phyloP scores from a whole-genome alignment of 1,140 invertebrate species.

The Choristoneura fumiferana region DNA sequence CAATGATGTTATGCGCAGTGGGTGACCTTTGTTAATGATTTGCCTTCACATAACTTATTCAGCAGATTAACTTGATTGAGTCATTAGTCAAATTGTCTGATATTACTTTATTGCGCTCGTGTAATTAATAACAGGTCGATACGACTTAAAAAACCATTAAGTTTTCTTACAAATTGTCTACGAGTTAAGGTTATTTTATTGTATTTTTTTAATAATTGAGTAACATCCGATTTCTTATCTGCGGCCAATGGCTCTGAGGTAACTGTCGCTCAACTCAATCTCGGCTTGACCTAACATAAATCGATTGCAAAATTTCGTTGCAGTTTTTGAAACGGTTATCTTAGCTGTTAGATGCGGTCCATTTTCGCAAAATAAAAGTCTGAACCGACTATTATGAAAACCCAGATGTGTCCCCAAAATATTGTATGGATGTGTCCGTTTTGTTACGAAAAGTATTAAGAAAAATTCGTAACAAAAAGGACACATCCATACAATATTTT shows the following conservation, averaged over 20 bases:
- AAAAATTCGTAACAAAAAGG: no score
- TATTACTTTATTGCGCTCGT: slow-evolving; percentile 12
- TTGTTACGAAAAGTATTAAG: no score
- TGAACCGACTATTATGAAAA: not conserved
- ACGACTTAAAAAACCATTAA: slow-evolving; percentile 4
- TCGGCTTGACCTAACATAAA: slow-evolving; percentile 32
- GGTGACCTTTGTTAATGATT: slow-evolving; percentile 24
- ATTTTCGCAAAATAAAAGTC: slow-evolving; percentile 11
- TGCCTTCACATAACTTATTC: slow-evolving; percentile 26
- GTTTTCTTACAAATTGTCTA: slow-evolving; percentile 7
- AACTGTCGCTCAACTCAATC: slow-evolving; percentile 25
- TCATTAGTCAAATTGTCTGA: slow-evolving; percentile 24
- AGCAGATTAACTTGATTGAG: slow-evolving; percentile 25
- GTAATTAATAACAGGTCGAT: slow-evolving; percentile 17
- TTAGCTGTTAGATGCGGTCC: slow-evolving; percentile 27
- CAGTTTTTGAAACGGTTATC: slow-evolving; percentile 32
- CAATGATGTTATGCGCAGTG: slow-evolving; percentile 20
- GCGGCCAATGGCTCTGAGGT: slow-evolving; percentile 37
- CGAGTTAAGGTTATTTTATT: slow-evolving; percentile 5
- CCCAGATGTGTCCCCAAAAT: no score
- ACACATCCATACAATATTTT: no score
- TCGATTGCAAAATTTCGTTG: slow-evolving; percentile 46
- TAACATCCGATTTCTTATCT: slow-evolving; percentile 27
- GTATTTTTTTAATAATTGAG: slow-evolving; percentile 5
- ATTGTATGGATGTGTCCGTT: no score